These are phyloP conservation scores for Octomys mimax DNA, from an alignment of 2,797 vertebrate genomes.

Conservation along the genomic window DNA sequence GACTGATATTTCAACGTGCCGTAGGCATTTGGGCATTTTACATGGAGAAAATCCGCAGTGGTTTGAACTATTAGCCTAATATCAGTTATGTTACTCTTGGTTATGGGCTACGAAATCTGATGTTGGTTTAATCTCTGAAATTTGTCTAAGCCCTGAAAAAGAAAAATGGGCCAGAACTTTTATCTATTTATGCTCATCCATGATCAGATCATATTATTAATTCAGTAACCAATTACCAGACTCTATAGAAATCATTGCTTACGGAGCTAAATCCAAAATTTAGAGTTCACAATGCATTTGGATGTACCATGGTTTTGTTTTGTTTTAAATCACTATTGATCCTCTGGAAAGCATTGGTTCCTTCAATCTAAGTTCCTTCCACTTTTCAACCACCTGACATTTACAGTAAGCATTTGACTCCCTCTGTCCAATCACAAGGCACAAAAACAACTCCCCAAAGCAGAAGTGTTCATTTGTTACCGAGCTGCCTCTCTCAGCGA, in stretches of 20 bases:
- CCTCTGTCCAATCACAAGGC: constrained; percentile 9
- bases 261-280: constrained; percentile 51
- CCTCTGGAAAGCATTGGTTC: background rate
- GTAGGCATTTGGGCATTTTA: constrained; percentile 20
- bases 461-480: background rate
- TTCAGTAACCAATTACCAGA: constrained; percentile 50
- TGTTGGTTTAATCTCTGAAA: constrained; percentile 45
- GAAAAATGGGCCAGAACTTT: constrained; percentile 48
- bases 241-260: constrained; percentile 29
- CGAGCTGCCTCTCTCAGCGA: background rate
- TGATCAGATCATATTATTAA: constrained; percentile 38
- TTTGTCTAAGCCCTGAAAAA: constrained; percentile 56
- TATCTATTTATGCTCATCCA: constrained; percentile 48
- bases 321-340: background rate
- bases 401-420: constrained; percentile 29
- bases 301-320: background rate
- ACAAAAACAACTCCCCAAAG: background rate
- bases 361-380: background rate
- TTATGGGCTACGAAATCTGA: constrained; percentile 56
- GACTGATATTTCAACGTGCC: background rate
- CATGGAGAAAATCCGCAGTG: constrained; percentile 22
- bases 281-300: constrained; percentile 40
- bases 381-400: constrained; percentile 40
- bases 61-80: constrained; percentile 24
- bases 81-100: constrained; percentile 1